These are phyloP conservation scores for Phylloscopus trochiloides DNA, from an alignment of 2,113 vertebrate genomes.

Conservation along the genomic window DNA sequence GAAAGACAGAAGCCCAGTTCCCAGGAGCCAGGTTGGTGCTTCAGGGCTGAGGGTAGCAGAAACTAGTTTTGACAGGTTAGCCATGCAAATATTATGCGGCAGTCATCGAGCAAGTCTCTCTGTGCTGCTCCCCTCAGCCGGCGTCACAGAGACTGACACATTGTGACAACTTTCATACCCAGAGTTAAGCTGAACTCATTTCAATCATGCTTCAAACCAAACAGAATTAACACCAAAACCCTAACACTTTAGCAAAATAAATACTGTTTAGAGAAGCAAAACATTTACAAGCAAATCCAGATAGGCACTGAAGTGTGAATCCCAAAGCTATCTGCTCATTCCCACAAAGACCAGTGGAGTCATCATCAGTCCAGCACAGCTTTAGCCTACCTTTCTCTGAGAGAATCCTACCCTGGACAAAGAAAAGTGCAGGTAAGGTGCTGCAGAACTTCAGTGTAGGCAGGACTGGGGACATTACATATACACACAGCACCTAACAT, in stretches of 20 bases:
- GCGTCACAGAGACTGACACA: background rate
- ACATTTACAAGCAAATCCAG: background rate
- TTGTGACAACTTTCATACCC: conserved; percentile 53
- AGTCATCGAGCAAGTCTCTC: conserved; percentile 27
- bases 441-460: background rate
- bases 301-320: background rate
- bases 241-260: background rate
- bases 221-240: background rate
- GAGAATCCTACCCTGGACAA: background rate
- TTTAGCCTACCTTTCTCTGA: background rate
- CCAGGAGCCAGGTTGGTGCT: conserved; percentile 40
- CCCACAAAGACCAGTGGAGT: background rate
- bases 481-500: background rate
- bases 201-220: background rate
- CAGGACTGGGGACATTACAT: background rate
- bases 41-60: conserved; percentile 28
- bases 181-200: background rate
- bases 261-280: background rate
- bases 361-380: background rate
- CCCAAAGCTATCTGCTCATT: background rate
- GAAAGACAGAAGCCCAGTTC: conserved; percentile 7
- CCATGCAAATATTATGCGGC: conserved; percentile 29
- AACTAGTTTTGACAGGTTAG: conserved; percentile 56
- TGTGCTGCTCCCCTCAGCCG: background rate
- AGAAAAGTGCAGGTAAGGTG: background rate